Percentiles rank a stretch among this genome's conserved stretches.
Conservation (phyloP, 1,140 invertebrate species). For the Bathynomus jamesi region DNA sequence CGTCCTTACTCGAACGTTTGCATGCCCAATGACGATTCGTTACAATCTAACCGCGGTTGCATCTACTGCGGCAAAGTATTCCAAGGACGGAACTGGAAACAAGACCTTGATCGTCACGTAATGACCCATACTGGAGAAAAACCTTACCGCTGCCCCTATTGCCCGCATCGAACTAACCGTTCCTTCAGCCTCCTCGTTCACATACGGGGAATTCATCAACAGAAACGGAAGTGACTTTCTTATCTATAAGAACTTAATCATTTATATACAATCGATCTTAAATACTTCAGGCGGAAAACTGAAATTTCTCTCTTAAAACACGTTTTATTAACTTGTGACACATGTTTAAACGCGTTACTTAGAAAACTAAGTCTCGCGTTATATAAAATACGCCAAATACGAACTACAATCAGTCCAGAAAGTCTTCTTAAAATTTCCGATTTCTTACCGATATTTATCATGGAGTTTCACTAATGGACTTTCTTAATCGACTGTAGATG, state of each 20-base stretch:
- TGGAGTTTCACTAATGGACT: too few relatives aligned
- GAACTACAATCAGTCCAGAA: too few relatives aligned
- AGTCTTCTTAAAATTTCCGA: too few relatives aligned
- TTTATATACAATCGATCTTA: too few relatives aligned
- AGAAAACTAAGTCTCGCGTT: too few relatives aligned
- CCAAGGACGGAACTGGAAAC: conserved; percentile 23
- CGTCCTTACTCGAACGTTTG: neutral
- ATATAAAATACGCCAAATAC: too few relatives aligned
- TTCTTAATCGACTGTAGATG: too few relatives aligned
- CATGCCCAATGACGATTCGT: too few relatives aligned
- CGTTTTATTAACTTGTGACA: neutral
- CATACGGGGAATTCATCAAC: conserved; percentile 14
- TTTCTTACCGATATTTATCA: too few relatives aligned
- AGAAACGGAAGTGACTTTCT: neutral
- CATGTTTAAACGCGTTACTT: too few relatives aligned
- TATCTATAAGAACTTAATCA: too few relatives aligned
- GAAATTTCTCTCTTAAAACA: neutral
- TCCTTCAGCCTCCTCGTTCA: conserved; percentile 31
- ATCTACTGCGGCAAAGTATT: conserved; percentile 10
- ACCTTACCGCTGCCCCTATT: conserved; percentile 46
- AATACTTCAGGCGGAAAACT: too few relatives aligned
- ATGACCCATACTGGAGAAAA: conserved; percentile 38
- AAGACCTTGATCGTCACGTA: conserved; percentile 39
- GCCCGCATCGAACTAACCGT: conserved; percentile 40
- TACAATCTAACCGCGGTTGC: neutral